Percentiles rank a stretch among this genome's conserved stretches.
These are phyloP conservation scores for Lumbricus terrestris DNA, from an alignment of 2,888 invertebrate genomes.

Conservation along the genomic window DNA sequence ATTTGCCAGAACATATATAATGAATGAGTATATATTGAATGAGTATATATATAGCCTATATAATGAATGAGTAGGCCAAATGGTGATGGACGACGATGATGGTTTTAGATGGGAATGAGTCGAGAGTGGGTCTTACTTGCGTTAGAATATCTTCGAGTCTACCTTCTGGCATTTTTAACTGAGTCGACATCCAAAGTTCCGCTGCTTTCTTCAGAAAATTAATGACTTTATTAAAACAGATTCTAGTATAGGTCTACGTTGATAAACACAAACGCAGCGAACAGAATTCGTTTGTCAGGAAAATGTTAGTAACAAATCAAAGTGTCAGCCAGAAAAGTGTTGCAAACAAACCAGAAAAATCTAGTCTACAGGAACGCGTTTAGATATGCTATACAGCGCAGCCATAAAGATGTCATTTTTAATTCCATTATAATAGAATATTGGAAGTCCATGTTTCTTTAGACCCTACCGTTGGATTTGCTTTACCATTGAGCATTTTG, in stretches of 20 bases:
- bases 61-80: too few relatives aligned
- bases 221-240: not conserved
- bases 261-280: not conserved
- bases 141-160: not conserved
- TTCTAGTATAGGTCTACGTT: not conserved
- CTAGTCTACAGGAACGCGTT: not conserved
- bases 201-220: slow-evolving; percentile 44
- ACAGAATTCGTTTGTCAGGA: not conserved
- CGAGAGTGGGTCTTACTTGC: not conserved
- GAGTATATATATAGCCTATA: too few relatives aligned
- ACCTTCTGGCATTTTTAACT: not conserved
- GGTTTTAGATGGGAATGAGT: not conserved
- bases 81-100: not conserved
- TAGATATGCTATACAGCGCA: not conserved
- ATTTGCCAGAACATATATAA: too few relatives aligned
- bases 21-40: too few relatives aligned
- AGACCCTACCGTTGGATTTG: not conserved
- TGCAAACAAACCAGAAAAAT: not conserved
- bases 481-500: not conserved
- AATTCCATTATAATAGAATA: too few relatives aligned
- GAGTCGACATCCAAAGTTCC: slow-evolving; percentile 45
- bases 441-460: not conserved
- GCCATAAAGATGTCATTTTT: too few relatives aligned
- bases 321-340: not conserved
- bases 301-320: not conserved